phyloP scores from a whole-genome alignment of 2,113 vertebrate species.

The Pseudois nayaur region DNA sequence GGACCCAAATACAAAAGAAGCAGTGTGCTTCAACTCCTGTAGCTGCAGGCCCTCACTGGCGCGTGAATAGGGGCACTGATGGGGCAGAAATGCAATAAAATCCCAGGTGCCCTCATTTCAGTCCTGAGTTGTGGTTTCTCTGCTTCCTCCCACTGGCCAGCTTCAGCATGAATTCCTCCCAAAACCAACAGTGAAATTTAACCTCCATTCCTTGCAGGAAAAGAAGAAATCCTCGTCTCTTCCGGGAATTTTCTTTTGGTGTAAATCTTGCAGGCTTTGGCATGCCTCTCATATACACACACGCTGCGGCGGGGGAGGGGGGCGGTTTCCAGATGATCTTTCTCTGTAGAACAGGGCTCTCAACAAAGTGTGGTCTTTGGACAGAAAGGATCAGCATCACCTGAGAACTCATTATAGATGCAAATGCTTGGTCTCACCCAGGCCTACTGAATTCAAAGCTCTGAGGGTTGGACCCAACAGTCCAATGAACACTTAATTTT shows the following conservation, averaged over 20 bases:
- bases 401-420: neutral
- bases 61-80: neutral
- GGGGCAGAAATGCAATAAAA: conserved; percentile 11
- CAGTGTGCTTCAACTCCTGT: neutral
- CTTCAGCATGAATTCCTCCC: conserved; percentile 43
- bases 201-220: neutral
- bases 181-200: conserved; percentile 55
- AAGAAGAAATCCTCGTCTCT: conserved; percentile 21
- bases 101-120: neutral
- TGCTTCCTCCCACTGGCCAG: conserved; percentile 38
- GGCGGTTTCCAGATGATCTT: neutral
- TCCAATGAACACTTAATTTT: neutral
- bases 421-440: neutral
- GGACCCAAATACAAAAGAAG: conserved; percentile 35
- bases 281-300: neutral
- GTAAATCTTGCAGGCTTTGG: neutral
- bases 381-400: neutral
- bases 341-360: neutral
- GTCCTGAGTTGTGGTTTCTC: conserved; percentile 34
- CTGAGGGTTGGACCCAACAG: neutral
- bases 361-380: neutral
- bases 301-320: neutral
- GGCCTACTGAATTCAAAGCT: neutral
- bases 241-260: neutral
- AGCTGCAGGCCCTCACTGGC: neutral